Percentiles rank a stretch among this genome's conserved stretches.
These are phyloP conservation scores for Diploptera punctata DNA, from an alignment of 2,888 invertebrate species.

Conservation along the genomic window DNA sequence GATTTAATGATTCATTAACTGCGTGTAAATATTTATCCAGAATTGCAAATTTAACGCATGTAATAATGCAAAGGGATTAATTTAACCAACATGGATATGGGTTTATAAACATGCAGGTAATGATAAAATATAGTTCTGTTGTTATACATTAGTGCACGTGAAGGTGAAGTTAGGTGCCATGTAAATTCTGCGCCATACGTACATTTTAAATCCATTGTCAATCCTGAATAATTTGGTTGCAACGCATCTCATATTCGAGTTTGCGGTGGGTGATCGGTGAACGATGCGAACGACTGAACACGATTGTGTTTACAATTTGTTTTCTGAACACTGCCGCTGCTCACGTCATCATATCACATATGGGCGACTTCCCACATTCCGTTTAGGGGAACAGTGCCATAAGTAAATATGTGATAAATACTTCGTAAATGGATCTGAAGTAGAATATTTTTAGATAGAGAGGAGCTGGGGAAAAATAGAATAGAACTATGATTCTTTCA, in stretches of 20 bases:
- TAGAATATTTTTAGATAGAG: neutral
- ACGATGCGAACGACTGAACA: slow-evolving; percentile 25
- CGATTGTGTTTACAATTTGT: slow-evolving; percentile 31
- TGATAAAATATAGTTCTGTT: no score
- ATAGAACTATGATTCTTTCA: no score
- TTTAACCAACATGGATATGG: no score
- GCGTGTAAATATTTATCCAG: no score
- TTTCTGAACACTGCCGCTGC: slow-evolving; percentile 25
- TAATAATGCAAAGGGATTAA: no score
- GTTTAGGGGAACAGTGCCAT: neutral
- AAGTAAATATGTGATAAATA: neutral
- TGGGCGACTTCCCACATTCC: slow-evolving; percentile 4
- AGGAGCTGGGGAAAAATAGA: no score
- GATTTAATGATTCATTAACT: no score
- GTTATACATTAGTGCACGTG: neutral
- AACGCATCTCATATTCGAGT: slow-evolving; percentile 18
- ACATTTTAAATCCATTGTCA: slow-evolving; percentile 17
- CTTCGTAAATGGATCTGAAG: neutral
- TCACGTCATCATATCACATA: slow-evolving; percentile 19
- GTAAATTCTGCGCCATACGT: slow-evolving; percentile 20
- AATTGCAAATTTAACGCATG: no score
- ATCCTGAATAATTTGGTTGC: slow-evolving; percentile 25
- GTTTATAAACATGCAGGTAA: no score
- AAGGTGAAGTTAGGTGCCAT: neutral
- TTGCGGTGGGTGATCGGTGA: slow-evolving; percentile 21